These are phyloP conservation scores for Euglossa dilemma DNA, from an alignment of 1,140 invertebrate species.

Conservation along the genomic window DNA sequence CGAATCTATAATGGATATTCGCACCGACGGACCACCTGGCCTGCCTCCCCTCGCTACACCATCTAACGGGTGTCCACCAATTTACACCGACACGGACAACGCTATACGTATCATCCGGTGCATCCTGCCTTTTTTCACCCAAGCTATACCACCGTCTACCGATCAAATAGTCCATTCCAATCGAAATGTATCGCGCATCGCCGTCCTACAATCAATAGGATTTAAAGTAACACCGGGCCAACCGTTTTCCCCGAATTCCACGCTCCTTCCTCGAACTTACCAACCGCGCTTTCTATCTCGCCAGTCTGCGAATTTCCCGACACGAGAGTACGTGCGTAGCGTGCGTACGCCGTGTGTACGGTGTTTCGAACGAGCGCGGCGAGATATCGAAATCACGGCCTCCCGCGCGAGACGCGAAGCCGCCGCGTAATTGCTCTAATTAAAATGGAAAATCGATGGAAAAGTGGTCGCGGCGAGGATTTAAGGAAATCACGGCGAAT, in stretches of 20 bases:
- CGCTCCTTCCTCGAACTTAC: no score
- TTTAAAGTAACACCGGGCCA: neutral
- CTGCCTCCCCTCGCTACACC: constrained; percentile 52
- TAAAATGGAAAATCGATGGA: neutral
- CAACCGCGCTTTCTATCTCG: no score
- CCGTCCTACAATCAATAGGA: neutral
- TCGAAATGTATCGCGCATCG: no score
- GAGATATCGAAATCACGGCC: neutral
- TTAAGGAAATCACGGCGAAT: neutral
- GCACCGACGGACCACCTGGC: constrained; percentile 77
- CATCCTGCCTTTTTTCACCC: neutral
- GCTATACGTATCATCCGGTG: neutral
- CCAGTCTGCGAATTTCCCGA: no score
- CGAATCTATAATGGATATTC: constrained; percentile 76
- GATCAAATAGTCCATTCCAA: no score
- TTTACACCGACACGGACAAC: constrained; percentile 17
- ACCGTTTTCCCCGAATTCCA: no score
- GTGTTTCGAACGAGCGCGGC: neutral
- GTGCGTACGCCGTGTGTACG: no score
- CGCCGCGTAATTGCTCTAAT: neutral
- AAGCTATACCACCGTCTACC: neutral
- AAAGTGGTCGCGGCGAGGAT: neutral
- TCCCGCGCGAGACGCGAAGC: neutral
- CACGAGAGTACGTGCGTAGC: neutral
- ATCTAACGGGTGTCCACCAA: constrained; percentile 69